Conservation (phyloP, 2,888 invertebrate species). For the Papilio demoleus region DNA sequence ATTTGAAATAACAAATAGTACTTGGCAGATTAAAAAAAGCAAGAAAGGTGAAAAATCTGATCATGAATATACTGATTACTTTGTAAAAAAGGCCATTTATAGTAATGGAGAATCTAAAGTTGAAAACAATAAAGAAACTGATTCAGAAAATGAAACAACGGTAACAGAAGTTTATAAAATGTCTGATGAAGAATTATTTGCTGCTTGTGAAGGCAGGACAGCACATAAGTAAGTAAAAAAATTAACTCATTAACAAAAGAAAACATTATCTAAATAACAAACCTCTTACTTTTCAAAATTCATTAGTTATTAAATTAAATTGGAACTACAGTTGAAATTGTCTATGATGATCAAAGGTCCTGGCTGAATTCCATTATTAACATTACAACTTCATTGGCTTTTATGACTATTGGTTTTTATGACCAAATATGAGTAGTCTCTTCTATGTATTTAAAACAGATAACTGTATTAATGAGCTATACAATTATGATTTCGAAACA, state of each 20-base stretch:
- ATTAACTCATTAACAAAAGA: no score
- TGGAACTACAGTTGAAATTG: no score
- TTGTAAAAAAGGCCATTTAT: slow-evolving; percentile 69
- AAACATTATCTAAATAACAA: no score
- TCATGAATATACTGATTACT: slow-evolving; percentile 67
- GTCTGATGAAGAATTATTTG: slow-evolving; percentile 91
- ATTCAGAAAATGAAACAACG: slow-evolving; percentile 57
- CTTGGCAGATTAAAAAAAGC: slow-evolving; percentile 68
- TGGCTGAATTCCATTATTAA: no score
- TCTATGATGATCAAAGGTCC: no score
- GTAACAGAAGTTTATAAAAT: slow-evolving; percentile 67
- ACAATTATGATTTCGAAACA: no score
- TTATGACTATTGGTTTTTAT: no score
- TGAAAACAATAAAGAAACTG: slow-evolving; percentile 58
- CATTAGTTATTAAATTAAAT: no score
- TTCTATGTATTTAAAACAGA: no score
- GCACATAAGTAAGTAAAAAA: slow-evolving; percentile 88
- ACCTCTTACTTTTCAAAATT: background rate
- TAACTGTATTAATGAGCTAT: no score
- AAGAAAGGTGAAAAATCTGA: slow-evolving; percentile 49
- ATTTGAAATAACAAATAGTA: slow-evolving; percentile 71
- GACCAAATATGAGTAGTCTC: no score
- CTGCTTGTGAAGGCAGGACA: slow-evolving; percentile 91
- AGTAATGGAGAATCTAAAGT: slow-evolving; percentile 62
- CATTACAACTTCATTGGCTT: no score